A percentile compares a stretch with the other conserved stretches of the same genome.
Evolutionary conservation across 2,888 invertebrate genomes (phyloP).

Genomic region (Diaprepes abbreviatus): DNA sequence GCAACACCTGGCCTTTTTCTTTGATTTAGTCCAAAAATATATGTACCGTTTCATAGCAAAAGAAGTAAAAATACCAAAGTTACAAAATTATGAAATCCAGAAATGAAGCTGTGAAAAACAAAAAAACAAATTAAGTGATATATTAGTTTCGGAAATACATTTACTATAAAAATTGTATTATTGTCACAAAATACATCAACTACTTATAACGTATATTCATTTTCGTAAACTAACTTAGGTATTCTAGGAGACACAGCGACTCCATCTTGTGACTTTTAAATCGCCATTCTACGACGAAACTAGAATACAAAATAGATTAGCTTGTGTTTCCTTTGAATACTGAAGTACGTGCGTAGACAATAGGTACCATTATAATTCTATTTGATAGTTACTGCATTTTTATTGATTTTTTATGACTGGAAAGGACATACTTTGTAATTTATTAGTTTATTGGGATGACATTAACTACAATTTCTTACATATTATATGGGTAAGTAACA

Average conservation of each 20-base stretch:
- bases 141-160: too few relatives aligned
- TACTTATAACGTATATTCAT: neutral
- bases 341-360: constrained; percentile 19
- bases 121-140: too few relatives aligned
- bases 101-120: too few relatives aligned
- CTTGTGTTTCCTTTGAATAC: constrained; percentile 13
- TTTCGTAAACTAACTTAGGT: neutral
- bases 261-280: constrained; percentile 26
- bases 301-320: constrained; percentile 15
- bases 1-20: too few relatives aligned
- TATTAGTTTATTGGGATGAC: constrained; percentile 19
- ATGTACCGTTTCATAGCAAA: too few relatives aligned
- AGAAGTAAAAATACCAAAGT: too few relatives aligned
- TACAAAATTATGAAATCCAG: too few relatives aligned
- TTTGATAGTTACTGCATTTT: constrained; percentile 19
- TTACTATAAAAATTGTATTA: too few relatives aligned
- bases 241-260: constrained; percentile 9
- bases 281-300: neutral
- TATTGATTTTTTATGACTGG: constrained; percentile 19
- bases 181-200: neutral
- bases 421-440: constrained; percentile 16
- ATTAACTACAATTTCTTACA: neutral
- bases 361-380: constrained; percentile 24
- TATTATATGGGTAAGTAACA: too few relatives aligned
- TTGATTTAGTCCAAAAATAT: too few relatives aligned